Conservation (phyloP, 92 coral and sea anemone species). For the Palythoa heliodiscus region DNA sequence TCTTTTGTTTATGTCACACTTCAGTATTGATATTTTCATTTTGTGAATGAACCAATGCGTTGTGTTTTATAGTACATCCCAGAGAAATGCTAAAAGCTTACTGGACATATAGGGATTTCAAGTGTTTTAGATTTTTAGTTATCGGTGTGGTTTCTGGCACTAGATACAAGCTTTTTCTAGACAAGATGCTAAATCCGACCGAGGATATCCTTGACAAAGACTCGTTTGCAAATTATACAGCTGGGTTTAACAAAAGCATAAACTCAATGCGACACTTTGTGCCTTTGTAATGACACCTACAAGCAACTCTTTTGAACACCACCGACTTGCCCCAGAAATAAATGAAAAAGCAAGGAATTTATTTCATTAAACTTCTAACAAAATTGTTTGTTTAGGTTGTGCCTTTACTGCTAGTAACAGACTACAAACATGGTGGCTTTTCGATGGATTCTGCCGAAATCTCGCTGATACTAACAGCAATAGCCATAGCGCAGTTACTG, state of each 20-base stretch:
- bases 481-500: slow-evolving; percentile 14
- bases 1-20: not conserved
- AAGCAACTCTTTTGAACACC: too few relatives aligned
- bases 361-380: not conserved
- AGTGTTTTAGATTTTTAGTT: too few relatives aligned
- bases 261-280: too few relatives aligned
- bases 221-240: too few relatives aligned
- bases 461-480: slow-evolving; percentile 25
- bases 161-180: too few relatives aligned
- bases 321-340: too few relatives aligned
- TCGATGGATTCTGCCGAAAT: slow-evolving; percentile 32
- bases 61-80: not conserved
- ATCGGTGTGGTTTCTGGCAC: too few relatives aligned
- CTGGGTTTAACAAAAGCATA: too few relatives aligned
- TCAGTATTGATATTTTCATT: not conserved
- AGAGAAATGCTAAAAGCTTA: not conserved
- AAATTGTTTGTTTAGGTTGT: slow-evolving; percentile 18
- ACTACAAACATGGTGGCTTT: slow-evolving; percentile 40
- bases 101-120: too few relatives aligned
- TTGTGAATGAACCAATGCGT: not conserved
- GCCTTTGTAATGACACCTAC: too few relatives aligned
- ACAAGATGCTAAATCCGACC: too few relatives aligned
- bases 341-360: not conserved
- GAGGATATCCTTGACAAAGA: too few relatives aligned
- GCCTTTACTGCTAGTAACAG: slow-evolving; percentile 36